Evolutionary conservation across 2,888 invertebrate genomes (phyloP).

Genomic region (Watsonalla binaria): DNA sequence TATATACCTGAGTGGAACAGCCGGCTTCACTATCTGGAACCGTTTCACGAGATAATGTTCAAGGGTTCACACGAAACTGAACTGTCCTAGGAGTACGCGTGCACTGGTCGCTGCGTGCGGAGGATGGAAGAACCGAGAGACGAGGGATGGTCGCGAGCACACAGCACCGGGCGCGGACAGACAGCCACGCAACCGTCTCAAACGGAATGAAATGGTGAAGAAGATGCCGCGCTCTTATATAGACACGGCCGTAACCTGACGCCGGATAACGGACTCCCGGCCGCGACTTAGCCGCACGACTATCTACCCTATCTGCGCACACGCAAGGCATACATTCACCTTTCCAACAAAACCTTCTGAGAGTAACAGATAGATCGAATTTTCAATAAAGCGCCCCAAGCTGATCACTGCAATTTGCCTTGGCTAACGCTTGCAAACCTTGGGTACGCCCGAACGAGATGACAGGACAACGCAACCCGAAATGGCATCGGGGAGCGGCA

Average conservation of each 20-base stretch:
- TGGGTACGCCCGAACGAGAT: slow-evolving; percentile 39
- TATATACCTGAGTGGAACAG: slow-evolving; percentile 38
- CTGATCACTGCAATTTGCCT: slow-evolving; percentile 70
- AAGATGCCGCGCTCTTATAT: slow-evolving; percentile 76
- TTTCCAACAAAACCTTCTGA: slow-evolving; percentile 40
- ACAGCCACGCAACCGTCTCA: slow-evolving; percentile 62
- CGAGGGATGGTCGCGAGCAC: slow-evolving; percentile 38
- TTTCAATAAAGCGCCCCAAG: slow-evolving; percentile 74
- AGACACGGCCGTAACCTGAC: slow-evolving; percentile 78
- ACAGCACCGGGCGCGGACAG: slow-evolving; percentile 52
- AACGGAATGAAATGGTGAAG: slow-evolving; percentile 78
- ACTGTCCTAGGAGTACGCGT: slow-evolving; percentile 56
- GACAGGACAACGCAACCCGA: slow-evolving; percentile 60
- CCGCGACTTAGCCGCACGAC: slow-evolving; percentile 43
- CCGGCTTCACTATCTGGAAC: slow-evolving; percentile 44
- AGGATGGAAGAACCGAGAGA: slow-evolving; percentile 32
- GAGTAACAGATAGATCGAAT: slow-evolving; percentile 70
- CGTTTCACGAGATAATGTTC: slow-evolving; percentile 56
- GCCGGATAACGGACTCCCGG: slow-evolving; percentile 73
- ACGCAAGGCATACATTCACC: slow-evolving; percentile 43
- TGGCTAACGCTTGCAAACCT: slow-evolving; percentile 47
- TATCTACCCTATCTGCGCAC: slow-evolving; percentile 42
- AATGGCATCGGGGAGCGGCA: slow-evolving; percentile 40
- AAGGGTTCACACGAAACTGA: slow-evolving; percentile 63
- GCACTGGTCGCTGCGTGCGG: slow-evolving; percentile 56